Conservation (phyloP, 2,888 invertebrate genomes). For the Tricholauxania praeusta region DNA sequence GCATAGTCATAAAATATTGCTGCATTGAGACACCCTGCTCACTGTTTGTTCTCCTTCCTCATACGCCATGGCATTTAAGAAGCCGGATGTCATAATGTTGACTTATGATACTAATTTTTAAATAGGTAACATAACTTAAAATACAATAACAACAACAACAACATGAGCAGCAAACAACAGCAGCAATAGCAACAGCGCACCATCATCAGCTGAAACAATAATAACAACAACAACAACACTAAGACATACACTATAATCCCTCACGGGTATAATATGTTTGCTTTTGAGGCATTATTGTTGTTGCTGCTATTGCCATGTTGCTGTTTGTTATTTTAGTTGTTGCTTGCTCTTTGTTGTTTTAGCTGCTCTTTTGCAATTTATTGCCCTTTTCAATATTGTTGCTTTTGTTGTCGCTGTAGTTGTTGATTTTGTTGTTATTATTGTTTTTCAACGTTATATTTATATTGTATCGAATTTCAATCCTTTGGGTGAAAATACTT, state of each 20-base stretch:
- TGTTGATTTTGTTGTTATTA: conserved; percentile 5
- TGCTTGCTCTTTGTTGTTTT: neutral
- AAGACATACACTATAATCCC: conserved; percentile 19
- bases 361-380: neutral
- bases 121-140: conserved; percentile 35
- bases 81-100: conserved; percentile 35
- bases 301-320: neutral
- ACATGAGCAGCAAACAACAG: conserved; percentile 41
- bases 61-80: conserved; percentile 6
- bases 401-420: neutral
- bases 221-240: conserved; percentile 11
- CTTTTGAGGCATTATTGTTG: neutral
- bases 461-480: conserved; percentile 46
- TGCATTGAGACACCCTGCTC: too few relatives aligned
- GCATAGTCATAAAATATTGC: too few relatives aligned
- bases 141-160: conserved; percentile 27
- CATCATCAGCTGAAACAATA: conserved; percentile 45
- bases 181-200: conserved; percentile 21
- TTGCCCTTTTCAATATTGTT: neutral
- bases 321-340: too few relatives aligned
- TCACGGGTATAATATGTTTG: conserved; percentile 35
- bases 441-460: neutral
- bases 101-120: conserved; percentile 41
- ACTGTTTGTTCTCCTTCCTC: too few relatives aligned
- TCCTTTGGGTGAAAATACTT: conserved; percentile 41